These are phyloP conservation scores for Passer domesticus DNA, from an alignment of 2,113 vertebrate genomes.

Conservation along the genomic window DNA sequence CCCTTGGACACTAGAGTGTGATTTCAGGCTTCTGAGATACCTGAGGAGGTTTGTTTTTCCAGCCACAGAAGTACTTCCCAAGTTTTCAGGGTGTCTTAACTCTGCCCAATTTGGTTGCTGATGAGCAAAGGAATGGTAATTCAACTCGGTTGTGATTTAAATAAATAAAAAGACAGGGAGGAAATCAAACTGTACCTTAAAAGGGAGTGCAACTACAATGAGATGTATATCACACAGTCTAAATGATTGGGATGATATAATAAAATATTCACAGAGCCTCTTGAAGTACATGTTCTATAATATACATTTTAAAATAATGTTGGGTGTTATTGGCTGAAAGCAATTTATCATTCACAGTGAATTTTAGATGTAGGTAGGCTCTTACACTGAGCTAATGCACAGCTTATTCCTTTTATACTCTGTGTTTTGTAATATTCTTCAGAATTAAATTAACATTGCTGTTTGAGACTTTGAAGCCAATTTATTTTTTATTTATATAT, in stretches of 20 bases:
- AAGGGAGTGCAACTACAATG: background rate
- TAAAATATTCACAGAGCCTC: constrained; percentile 33
- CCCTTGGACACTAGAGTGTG: rapidly evolving
- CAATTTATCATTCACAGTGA: constrained; percentile 12
- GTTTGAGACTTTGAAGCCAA: background rate
- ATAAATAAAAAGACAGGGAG: constrained; percentile 18
- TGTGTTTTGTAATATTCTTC: background rate
- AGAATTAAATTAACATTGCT: background rate
- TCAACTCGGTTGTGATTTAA: background rate
- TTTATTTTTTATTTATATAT: background rate
- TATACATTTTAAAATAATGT: constrained; percentile 6
- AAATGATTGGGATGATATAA: constrained; percentile 16
- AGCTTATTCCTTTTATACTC: background rate
- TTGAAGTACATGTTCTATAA: constrained; percentile 8
- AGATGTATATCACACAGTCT: background rate
- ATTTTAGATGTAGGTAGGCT: background rate
- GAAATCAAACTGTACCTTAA: background rate
- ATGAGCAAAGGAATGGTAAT: background rate
- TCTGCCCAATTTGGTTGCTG: background rate
- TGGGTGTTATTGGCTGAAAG: constrained; percentile 31
- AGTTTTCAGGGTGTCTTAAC: background rate
- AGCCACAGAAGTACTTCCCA: background rate
- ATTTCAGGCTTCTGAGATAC: background rate
- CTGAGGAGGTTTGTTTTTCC: background rate
- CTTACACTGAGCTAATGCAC: background rate